A percentile compares a stretch with the other conserved stretches of the same genome.
Conservation (phyloP, 2,888 invertebrate species). For the Colostygia pectinataria region DNA sequence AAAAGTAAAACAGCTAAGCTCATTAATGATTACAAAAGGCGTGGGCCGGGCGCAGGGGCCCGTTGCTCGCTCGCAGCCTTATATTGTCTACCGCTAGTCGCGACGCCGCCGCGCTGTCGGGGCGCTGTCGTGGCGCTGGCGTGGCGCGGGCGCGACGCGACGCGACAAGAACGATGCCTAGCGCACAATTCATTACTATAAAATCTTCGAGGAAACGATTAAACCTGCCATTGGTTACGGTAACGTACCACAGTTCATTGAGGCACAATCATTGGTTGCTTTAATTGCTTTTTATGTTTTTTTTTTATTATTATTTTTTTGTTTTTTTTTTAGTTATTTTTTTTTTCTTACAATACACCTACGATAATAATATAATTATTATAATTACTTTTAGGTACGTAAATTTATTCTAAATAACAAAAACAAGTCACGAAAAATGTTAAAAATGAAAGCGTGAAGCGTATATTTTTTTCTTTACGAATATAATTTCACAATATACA, state of each 20-base stretch:
- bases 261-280: slow-evolving; percentile 84
- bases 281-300: slow-evolving; percentile 75
- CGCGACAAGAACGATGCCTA: slow-evolving; percentile 39
- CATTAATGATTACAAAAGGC: slow-evolving; percentile 81
- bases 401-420: slow-evolving; percentile 83
- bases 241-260: slow-evolving; percentile 83
- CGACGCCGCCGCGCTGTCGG: slow-evolving; percentile 36
- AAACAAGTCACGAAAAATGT: slow-evolving; percentile 81
- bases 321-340: slow-evolving; percentile 53
- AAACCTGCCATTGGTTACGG: slow-evolving; percentile 79
- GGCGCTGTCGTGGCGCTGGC: slow-evolving; percentile 30
- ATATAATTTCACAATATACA: slow-evolving; percentile 82
- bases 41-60: slow-evolving; percentile 68
- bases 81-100: slow-evolving; percentile 64
- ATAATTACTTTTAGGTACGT: slow-evolving; percentile 82
- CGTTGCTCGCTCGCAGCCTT: slow-evolving; percentile 56
- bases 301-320: slow-evolving; percentile 52
- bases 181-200: slow-evolving; percentile 68
- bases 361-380: slow-evolving; percentile 79
- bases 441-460: slow-evolving; percentile 81
- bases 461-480: slow-evolving; percentile 77
- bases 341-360: slow-evolving; percentile 58
- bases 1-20: slow-evolving; percentile 83
- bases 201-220: slow-evolving; percentile 71
- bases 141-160: not conserved